phyloP scores from a whole-genome alignment of 1,140 invertebrate species.

The Heliconius melpomene region DNA sequence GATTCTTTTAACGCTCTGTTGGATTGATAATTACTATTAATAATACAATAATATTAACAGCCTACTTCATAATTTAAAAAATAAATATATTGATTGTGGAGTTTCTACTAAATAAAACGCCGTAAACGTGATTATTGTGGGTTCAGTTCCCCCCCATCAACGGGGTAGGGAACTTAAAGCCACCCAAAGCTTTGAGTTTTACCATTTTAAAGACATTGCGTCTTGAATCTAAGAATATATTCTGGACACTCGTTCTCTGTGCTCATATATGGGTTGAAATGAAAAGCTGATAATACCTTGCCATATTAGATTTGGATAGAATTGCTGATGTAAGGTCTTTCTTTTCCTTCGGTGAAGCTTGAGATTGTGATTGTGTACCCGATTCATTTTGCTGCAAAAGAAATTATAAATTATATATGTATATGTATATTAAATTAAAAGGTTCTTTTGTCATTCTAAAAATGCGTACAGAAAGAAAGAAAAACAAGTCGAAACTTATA shows the following conservation, averaged over 20 bases:
- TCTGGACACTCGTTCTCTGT: too few relatives aligned
- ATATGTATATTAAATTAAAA: conserved; percentile 17
- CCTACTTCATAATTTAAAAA: background rate
- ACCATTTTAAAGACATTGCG: too few relatives aligned
- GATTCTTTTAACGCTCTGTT: conserved; percentile 91
- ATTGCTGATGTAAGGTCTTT: conserved; percentile 81
- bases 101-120: too few relatives aligned
- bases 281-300: conserved; percentile 78
- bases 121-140: too few relatives aligned
- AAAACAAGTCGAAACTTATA: background rate
- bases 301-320: conserved; percentile 85
- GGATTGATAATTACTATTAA: background rate
- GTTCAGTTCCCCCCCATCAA: too few relatives aligned
- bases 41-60: background rate
- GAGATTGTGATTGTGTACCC: conserved; percentile 76
- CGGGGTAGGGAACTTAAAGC: too few relatives aligned
- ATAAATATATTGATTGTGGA: background rate
- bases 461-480: background rate
- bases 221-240: too few relatives aligned
- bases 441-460: too few relatives aligned
- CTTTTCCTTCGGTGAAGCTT: conserved; percentile 76
- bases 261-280: too few relatives aligned
- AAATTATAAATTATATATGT: conserved; percentile 38
- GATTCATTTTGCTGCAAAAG: conserved; percentile 83
- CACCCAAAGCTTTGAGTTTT: too few relatives aligned